Evolutionary conservation across 2,113 vertebrate species (phyloP).

Genomic region (Microtus richardsoni): DNA sequence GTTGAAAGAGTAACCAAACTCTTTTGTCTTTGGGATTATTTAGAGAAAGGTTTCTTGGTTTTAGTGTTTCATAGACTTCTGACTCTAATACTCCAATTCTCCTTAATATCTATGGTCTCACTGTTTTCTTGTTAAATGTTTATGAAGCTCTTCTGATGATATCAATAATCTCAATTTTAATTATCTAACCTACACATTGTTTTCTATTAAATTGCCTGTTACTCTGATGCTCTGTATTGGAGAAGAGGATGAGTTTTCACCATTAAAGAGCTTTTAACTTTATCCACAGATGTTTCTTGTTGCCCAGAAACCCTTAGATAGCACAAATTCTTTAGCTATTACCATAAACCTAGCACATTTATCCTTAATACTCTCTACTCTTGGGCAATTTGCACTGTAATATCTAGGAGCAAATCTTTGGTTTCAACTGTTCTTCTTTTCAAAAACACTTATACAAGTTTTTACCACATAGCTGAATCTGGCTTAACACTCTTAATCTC

Average conservation of each 20-base stretch:
- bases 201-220: neutral
- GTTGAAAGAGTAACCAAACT: neutral
- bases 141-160: neutral
- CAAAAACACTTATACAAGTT: neutral
- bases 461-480: neutral
- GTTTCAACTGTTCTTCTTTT: neutral
- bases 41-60: neutral
- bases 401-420: neutral
- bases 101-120: neutral
- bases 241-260: neutral
- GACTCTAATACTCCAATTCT: neutral
- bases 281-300: neutral
- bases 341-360: neutral
- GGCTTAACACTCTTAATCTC: neutral
- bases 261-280: neutral
- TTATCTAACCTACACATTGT: neutral
- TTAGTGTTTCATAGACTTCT: neutral
- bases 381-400: neutral
- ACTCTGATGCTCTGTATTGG: neutral
- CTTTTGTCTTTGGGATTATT: neutral
- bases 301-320: neutral
- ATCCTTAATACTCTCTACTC: neutral
- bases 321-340: neutral
- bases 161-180: neutral
- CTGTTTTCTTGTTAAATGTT: neutral